Evolutionary conservation across 2,113 vertebrate genomes (phyloP), one percentile per base, ranked within the genome.

Genomic region (Lynx canadensis): DNA sequence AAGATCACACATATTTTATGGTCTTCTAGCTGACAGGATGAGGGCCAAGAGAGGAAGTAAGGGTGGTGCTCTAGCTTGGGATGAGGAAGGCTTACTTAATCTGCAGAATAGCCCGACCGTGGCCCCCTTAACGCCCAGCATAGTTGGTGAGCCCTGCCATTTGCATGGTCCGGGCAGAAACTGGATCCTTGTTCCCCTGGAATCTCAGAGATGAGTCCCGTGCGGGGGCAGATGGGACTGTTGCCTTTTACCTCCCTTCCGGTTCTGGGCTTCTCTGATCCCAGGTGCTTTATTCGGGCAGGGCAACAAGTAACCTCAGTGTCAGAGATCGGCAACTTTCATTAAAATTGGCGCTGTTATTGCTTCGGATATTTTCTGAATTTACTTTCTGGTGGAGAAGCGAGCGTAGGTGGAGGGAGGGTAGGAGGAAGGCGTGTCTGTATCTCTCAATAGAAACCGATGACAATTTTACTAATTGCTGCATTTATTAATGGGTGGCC

Each of bases 401-500:
- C 38, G 5, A 10, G n/a, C 4, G 89, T 76, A 81, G 94, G 96
- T 60, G 88, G 83, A 89, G 57, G 89, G 63, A 92, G 31, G 50
- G 27, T 6, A 5, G 7, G 12, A 60, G 60, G 86, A 94, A 79
- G 91, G 81, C 2, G 60, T 60, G 48, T 73, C 92, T 86, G 31
- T 80, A 41, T 68, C 66, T 96, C 66, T 89, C 89, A 41, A 65
- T 94, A 91, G 93, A 96, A 96, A 87, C 81, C 7, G 68, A 92
- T 80, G 97, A 63, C 63, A 92, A 23, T 65, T 92, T 92, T 85
- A 85, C 96, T 94, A 94, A 91, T 52, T 93, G 94, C 96, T 78
- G 50, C 63, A 18, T 81, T 79, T 78, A 94, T 68, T 84, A 96
- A 84, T 82, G 97, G 97, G 96, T 79, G 80, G 93, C 85, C 90